These are phyloP conservation scores for Glandiceps talaboti DNA, from an alignment of 53 echinoderm and acorn worm species.

Conservation along the genomic window DNA sequence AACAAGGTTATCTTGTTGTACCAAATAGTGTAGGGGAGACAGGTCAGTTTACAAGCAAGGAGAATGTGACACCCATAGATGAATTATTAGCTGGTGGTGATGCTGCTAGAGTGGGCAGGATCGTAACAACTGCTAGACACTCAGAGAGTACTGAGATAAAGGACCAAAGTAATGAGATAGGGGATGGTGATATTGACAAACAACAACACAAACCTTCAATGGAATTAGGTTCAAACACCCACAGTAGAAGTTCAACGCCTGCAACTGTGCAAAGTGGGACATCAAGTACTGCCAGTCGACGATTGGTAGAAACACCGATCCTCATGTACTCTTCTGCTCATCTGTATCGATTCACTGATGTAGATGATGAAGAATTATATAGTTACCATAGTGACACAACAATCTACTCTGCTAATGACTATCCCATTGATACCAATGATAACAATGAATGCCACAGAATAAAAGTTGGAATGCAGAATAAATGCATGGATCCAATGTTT, in stretches of 20 bases:
- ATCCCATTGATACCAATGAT: background rate
- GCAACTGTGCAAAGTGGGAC: background rate
- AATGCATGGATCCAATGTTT: background rate
- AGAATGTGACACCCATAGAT: too few relatives aligned
- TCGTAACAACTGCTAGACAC: too few relatives aligned
- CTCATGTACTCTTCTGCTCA: conserved; percentile 1
- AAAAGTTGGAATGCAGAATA: background rate
- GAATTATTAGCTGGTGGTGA: too few relatives aligned
- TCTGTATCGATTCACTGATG: conserved; percentile 36
- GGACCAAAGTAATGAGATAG: too few relatives aligned
- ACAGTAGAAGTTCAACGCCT: background rate
- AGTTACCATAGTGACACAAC: conserved; percentile 1
- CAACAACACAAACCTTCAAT: too few relatives aligned
- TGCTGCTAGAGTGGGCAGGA: too few relatives aligned
- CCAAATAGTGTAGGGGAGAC: too few relatives aligned
- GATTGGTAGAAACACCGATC: background rate
- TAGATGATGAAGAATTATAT: conserved; percentile 26
- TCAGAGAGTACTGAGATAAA: too few relatives aligned
- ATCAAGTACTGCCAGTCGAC: background rate
- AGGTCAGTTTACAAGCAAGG: too few relatives aligned
- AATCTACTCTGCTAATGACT: background rate
- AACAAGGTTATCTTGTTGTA: too few relatives aligned
- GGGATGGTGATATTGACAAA: too few relatives aligned
- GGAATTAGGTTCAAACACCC: too few relatives aligned
- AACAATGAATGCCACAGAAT: background rate